phyloP scores from a whole-genome alignment of 2,113 vertebrate species.

The Hemibagrus wyckioides region DNA sequence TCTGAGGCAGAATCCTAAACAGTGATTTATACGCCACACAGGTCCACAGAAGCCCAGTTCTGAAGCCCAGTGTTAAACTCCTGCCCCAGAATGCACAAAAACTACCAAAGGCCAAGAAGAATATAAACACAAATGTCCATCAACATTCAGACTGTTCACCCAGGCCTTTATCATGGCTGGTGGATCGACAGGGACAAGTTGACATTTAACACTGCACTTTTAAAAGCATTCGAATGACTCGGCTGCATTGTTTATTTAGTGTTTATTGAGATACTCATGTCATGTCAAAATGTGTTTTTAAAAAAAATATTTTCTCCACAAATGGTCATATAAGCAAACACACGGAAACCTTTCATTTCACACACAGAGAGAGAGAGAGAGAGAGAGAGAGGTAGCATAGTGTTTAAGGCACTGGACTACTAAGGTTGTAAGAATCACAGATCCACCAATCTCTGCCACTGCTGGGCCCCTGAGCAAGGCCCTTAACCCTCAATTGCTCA shows the following conservation, averaged over 20 bases:
- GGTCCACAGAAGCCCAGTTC: slow-evolving; percentile 45
- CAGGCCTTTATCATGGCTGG: slow-evolving; percentile 7
- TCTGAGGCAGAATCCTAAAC: slow-evolving; percentile 53
- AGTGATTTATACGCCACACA: slow-evolving; percentile 68
- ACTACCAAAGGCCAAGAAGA: neutral
- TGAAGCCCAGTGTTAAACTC: neutral
- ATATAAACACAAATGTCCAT: neutral
- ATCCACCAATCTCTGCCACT: too few species aligned
- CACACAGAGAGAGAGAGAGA: neutral
- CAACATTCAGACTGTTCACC: slow-evolving; percentile 14
- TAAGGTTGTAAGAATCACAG: too few species aligned
- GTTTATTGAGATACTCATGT: neutral
- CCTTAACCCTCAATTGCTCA: too few species aligned
- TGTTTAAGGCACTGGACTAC: neutral
- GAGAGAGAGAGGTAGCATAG: neutral
- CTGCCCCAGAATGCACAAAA: neutral
- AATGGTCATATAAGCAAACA: neutral
- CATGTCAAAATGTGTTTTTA: neutral
- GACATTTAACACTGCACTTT: neutral
- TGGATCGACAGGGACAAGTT: neutral
- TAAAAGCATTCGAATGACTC: neutral
- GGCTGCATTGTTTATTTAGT: neutral
- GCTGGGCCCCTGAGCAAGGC: too few species aligned
- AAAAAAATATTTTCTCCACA: neutral
- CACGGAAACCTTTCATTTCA: neutral